Evolutionary conservation across 2,113 vertebrate genomes (phyloP).

Genomic region (Proteles cristata): DNA sequence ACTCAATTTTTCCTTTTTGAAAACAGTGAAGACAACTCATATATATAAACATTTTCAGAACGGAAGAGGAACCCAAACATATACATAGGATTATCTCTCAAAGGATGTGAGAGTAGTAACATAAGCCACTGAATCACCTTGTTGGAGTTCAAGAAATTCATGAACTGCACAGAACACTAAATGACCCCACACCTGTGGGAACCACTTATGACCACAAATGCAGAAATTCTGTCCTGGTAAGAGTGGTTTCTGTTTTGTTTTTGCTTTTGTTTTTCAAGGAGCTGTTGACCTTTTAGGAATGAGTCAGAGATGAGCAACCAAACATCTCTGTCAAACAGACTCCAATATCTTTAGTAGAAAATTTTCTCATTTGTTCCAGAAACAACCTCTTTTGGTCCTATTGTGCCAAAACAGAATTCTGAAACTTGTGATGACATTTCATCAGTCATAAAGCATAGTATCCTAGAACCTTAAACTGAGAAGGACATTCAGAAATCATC

Average conservation of each 20-base stretch:
- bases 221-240: not conserved
- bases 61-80: not conserved
- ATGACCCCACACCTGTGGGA: not conserved
- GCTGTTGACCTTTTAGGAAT: not conserved
- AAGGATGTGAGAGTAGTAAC: not conserved
- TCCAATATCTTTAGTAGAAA: not conserved
- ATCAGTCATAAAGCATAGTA: not conserved
- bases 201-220: not conserved
- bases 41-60: not conserved
- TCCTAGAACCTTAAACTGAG: not conserved
- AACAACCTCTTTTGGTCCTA: not conserved
- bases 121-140: not conserved
- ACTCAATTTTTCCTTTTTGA: not conserved
- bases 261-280: not conserved
- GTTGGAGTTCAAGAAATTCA: not conserved
- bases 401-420: not conserved
- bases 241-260: not conserved
- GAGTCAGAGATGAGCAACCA: not conserved
- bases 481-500: not conserved
- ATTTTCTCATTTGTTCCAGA: not conserved
- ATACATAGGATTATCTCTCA: not conserved
- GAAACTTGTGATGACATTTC: not conserved
- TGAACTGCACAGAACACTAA: not conserved
- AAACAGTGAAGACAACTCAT: not conserved
- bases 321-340: not conserved